Base-by-base conservation (phyloP, 2,113 vertebrate species). In the Brevimyrus niger region DNA sequence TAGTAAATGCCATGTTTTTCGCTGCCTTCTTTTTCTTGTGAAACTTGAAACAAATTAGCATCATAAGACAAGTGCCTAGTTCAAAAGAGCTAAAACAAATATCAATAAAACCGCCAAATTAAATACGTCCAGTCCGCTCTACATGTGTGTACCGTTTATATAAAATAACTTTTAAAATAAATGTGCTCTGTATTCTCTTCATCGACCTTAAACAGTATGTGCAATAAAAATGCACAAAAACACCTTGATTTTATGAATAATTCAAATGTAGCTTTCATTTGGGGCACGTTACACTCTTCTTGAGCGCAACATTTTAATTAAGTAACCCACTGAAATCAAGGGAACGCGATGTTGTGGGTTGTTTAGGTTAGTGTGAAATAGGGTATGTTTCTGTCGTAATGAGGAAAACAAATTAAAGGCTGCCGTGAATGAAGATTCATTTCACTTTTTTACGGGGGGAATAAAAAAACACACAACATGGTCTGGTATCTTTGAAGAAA, bases 361-460 rank as follows among this genome's bases (percentile, higher is more conserved):
- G 90, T 91, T 92, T 89, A 90, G 89, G 88, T 90, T 89, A 88
- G 87, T 58, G 85, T 89, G 58, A 90, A 88, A 88, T 90, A 89
- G 89, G 86, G 88, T 88, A 86, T 89, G 90, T 85, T 91, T 58
- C 90, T 92, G 90, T 90, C 87, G 83, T 92, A 91, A 92, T 91
- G 91, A 91, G 87, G 89, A 89, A 80, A 88, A 89, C 90, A 91
- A 93, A 92, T 93, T 91, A 92, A 90, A 90, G 90, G 89, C 88
- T 93, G 91, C 86, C 92, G 87, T 69, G 86, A 89, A 76, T 86
- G 91, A 88, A 90, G 88, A 89, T 87, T 48, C 31, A 8, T 58
- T 87, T 65, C 35, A 44, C 35, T 87, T 23, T 55, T 31, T 53
- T 4, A 5, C 9, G 48, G 19, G 38, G 27, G 51, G 51, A 31